Evolutionary conservation across 2,113 vertebrate species (phyloP).

Genomic region (Ageneiosus marmoratus): DNA sequence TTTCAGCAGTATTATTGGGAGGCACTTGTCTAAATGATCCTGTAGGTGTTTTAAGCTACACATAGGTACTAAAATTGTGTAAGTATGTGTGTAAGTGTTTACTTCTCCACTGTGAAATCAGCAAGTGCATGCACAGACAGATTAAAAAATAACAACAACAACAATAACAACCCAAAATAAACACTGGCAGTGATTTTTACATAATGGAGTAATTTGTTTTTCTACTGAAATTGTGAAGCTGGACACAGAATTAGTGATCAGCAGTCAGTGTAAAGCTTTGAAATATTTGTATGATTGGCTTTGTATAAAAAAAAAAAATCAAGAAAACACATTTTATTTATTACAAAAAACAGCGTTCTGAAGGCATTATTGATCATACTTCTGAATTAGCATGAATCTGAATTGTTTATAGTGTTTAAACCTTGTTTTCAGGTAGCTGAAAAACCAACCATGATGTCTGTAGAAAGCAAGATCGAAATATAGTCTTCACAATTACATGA

Average conservation of each 20-base stretch:
- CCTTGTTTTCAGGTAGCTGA: too few relatives aligned
- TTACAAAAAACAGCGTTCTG: neutral
- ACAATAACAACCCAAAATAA: too few relatives aligned
- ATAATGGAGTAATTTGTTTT: too few relatives aligned
- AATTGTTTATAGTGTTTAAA: neutral
- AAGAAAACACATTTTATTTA: neutral
- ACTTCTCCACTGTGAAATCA: neutral
- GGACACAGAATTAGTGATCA: neutral
- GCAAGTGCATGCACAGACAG: neutral
- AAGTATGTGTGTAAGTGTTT: neutral
- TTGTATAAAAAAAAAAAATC: neutral
- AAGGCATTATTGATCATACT: neutral
- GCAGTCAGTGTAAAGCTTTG: neutral
- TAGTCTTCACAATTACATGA: neutral
- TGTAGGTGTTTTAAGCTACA: neutral
- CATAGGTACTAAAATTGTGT: neutral
- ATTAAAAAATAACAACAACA: neutral
- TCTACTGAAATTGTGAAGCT: neutral
- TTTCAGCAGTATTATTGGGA: neutral
- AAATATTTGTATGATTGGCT: neutral
- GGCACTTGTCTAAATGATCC: neutral
- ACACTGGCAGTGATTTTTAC: neutral
- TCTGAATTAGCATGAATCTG: neutral
- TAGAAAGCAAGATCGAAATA: neutral
- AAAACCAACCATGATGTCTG: too few relatives aligned